Percentiles rank a stretch among this genome's conserved stretches.
These are phyloP conservation scores for Spodoptera picta DNA, from an alignment of 2,888 invertebrate genomes.

Conservation along the genomic window DNA sequence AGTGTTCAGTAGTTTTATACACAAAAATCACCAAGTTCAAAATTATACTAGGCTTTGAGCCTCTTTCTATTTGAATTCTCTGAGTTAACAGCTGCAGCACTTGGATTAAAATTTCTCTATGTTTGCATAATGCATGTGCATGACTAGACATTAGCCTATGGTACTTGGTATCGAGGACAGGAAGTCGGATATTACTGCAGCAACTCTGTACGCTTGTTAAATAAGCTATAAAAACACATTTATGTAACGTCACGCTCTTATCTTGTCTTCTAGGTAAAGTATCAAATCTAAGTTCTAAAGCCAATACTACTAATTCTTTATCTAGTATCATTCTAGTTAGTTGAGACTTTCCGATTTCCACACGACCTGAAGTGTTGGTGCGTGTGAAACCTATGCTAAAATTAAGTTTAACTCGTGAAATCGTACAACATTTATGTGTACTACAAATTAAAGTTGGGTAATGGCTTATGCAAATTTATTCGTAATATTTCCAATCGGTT, in stretches of 20 bases:
- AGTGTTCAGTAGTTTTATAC: neutral
- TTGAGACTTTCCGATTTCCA: conserved; percentile 4
- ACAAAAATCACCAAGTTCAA: neutral
- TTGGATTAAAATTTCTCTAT: conserved; percentile 44
- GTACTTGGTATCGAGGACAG: conserved; percentile 72
- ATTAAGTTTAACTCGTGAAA: conserved; percentile 8
- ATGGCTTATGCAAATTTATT: conserved; percentile 42
- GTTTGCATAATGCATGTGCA: conserved; percentile 65
- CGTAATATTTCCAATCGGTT: conserved; percentile 37
- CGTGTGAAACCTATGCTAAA: no score
- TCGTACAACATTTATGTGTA: conserved; percentile 26
- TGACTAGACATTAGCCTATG: conserved; percentile 62
- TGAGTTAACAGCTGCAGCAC: conserved; percentile 56
- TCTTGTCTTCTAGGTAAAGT: conserved; percentile 1
- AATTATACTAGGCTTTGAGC: neutral
- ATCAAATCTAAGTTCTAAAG: neutral
- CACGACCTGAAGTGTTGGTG: no score
- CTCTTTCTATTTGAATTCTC: conserved; percentile 14
- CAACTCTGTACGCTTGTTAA: conserved; percentile 26
- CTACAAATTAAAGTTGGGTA: conserved; percentile 16
- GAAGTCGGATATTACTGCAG: conserved; percentile 65
- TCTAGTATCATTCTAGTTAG: neutral
- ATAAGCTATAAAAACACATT: conserved; percentile 23
- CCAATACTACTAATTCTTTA: neutral
- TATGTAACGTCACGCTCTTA: conserved; percentile 36